phyloP scores from a whole-genome alignment of 2,113 vertebrate species.

The Crotalus horridus region DNA sequence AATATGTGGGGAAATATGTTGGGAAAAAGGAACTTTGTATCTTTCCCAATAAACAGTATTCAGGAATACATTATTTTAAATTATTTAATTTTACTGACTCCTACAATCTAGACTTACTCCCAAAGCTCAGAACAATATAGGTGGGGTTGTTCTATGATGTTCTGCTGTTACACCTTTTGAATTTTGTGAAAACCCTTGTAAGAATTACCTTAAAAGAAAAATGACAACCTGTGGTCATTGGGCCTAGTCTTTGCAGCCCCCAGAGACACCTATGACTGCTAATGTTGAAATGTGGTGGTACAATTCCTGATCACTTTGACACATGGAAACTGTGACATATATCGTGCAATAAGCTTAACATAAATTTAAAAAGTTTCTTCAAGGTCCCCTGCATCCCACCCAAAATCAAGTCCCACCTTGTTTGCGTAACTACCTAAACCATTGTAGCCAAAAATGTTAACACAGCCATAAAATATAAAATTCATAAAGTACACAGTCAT shows the following conservation, averaged over 20 bases:
- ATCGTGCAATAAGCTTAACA: background rate
- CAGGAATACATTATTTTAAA: background rate
- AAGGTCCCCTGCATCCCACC: background rate
- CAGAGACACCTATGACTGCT: background rate
- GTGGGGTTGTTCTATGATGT: background rate
- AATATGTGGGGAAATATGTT: background rate
- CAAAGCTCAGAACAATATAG: background rate
- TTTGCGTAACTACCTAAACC: background rate
- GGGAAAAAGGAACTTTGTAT: background rate
- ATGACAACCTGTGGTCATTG: background rate
- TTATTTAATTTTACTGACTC: background rate
- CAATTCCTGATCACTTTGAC: background rate
- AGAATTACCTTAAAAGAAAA: background rate
- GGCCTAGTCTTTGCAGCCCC: background rate
- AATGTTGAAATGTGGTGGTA: background rate
- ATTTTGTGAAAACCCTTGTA: background rate
- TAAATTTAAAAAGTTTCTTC: background rate
- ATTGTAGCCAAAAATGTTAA: background rate
- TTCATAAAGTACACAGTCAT: background rate
- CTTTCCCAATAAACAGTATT: background rate
- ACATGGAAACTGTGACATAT: background rate
- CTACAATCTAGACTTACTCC: background rate
- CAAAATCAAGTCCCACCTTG: background rate
- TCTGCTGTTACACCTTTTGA: background rate
- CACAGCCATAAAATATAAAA: background rate